These are phyloP conservation scores for Ostrea edulis DNA, from an alignment of 1,140 invertebrate genomes.

Conservation along the genomic window DNA sequence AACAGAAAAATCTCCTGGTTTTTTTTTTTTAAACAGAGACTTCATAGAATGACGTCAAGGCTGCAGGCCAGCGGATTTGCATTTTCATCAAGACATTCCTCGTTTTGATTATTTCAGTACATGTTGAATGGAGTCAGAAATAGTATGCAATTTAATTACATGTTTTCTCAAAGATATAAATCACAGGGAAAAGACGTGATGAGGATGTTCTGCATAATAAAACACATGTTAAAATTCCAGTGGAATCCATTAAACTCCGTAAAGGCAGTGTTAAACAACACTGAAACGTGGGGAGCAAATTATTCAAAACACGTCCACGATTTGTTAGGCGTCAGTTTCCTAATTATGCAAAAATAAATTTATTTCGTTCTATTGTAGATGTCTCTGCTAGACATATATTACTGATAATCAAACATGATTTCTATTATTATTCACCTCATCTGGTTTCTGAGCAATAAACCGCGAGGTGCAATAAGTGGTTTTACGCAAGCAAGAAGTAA, in stretches of 20 bases:
- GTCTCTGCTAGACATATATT: no score
- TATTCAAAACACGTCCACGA: background rate
- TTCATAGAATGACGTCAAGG: no score
- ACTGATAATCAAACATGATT: no score
- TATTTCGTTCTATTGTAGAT: no score
- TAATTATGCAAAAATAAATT: background rate
- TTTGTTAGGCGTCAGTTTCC: background rate
- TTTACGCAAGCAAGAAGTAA: no score
- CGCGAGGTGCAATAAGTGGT: no score
- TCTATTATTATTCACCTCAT: no score
- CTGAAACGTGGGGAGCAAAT: background rate
- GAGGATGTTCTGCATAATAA: constrained; percentile 6
- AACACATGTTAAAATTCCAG: background rate
- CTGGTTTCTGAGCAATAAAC: no score
- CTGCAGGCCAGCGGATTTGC: no score
- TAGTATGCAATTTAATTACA: background rate
- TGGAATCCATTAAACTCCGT: background rate
- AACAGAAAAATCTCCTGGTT: no score
- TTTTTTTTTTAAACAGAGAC: no score
- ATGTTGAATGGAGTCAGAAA: constrained; percentile 14
- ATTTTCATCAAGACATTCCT: no score
- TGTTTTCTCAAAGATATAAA: background rate
- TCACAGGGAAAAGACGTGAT: background rate
- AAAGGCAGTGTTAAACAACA: background rate
- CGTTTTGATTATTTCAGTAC: background rate